A percentile compares a stretch with the other conserved stretches of the same genome.
phyloP scores from a whole-genome alignment of 2,888 invertebrate genomes.

The Eupithecia subumbrata region DNA sequence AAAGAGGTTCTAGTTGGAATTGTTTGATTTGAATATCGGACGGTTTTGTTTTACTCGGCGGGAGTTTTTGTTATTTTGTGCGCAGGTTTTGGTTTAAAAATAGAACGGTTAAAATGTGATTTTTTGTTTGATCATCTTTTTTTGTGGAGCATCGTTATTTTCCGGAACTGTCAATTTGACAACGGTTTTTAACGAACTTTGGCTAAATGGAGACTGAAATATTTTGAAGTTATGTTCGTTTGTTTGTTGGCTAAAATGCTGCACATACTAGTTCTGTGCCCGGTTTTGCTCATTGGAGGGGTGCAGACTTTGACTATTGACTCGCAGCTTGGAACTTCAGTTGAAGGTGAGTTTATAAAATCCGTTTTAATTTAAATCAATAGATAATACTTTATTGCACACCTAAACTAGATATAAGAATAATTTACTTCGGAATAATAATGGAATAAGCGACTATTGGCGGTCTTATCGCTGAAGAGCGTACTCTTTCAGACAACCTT shows the following conservation, averaged over 20 bases:
- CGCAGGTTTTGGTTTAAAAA: not conserved
- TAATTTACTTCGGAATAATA: too few relatives aligned
- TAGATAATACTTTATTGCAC: too few relatives aligned
- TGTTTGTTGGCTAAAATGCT: conserved; percentile 67
- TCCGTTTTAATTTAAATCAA: not conserved
- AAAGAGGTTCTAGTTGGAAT: not conserved
- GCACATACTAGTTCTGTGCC: conserved; percentile 68
- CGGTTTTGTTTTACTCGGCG: conserved; percentile 1
- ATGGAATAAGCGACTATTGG: too few relatives aligned
- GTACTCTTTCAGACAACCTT: too few relatives aligned
- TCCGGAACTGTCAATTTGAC: not conserved
- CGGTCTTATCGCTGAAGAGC: too few relatives aligned
- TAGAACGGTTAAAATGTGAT: conserved; percentile 5
- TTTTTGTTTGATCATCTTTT: not conserved
- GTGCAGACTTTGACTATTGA: conserved; percentile 77
- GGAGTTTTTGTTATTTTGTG: not conserved
- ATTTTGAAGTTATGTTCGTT: conserved; percentile 50
- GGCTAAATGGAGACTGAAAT: conserved; percentile 6
- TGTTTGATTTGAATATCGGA: conserved; percentile 7
- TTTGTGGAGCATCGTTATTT: not conserved
- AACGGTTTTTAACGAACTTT: not conserved
- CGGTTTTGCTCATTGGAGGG: conserved; percentile 68
- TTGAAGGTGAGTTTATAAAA: conserved; percentile 67
- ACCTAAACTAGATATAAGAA: too few relatives aligned
- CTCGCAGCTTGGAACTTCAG: conserved; percentile 75